Base-by-base conservation (phyloP, 2,888 invertebrate species). In the Pterostichus niger region DNA sequence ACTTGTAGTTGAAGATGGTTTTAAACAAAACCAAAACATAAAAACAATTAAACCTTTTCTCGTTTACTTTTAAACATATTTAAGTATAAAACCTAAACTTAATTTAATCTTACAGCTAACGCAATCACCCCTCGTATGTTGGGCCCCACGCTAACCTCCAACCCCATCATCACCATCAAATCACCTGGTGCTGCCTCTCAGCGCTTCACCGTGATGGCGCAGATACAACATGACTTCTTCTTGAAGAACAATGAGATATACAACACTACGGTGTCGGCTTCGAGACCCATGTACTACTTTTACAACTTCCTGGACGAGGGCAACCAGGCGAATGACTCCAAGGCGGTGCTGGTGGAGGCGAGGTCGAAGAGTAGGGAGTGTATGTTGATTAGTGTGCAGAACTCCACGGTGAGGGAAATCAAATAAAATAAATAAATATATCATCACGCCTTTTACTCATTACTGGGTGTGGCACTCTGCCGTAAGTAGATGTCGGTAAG, bases 311-410 rank as follows among this genome's bases (percentile, higher is more conserved):
- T 92, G 4, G 88, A 91, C 24, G 6, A 11, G 9, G 64, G 59
- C 1, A 83, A 87, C 87, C 85, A 73, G 85, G 82, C 85, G 0
- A 84, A 87, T 88, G 84, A 89, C 46, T 85, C 86, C 9, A 87
- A 87, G 11, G 88, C 88, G 0, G 93, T 95, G 0, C 90, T 94
- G 2, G 90, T 95, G 0, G 91, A 93, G 88, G 92, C 95, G 0
- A 92, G 93, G 82, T 95, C 95, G 0, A 90, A 92, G 6, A 93
- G 93, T 86, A 92, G 93, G 54, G 91, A 93, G 0, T 97, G 97
- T 87, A 94, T 96, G 89, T 93, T 94, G 0, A 92, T 96, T 0
- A 96, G 96, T 0, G 93, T 97, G 86, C 96, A 97, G 89, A 94
- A 94, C 86, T 93, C 93, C 85, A 92, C 93, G 87, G 95, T 95